Percentiles rank a stretch among this genome's conserved stretches.
Evolutionary conservation across 1,140 invertebrate species (phyloP).

Genomic region (Zaprionus tsacasi): DNA sequence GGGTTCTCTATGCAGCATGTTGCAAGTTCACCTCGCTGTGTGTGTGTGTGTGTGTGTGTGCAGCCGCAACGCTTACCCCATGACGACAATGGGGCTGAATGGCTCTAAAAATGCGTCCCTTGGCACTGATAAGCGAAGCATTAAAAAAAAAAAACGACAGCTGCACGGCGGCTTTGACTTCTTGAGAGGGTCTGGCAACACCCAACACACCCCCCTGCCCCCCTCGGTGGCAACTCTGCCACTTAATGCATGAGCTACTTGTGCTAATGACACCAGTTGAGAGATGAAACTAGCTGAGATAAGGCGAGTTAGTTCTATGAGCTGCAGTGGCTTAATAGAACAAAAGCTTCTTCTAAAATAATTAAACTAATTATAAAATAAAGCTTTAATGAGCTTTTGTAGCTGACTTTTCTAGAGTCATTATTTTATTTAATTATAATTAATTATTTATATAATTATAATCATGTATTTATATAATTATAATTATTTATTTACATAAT

Average conservation of each 20-base stretch:
- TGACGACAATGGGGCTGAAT: conserved; percentile 50
- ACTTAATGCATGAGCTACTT: conserved; percentile 40
- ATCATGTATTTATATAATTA: too few species aligned
- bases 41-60: too few species aligned
- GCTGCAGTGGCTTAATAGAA: not conserved
- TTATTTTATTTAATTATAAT: too few species aligned
- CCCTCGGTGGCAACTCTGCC: not conserved
- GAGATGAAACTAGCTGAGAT: conserved; percentile 9
- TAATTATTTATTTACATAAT: too few species aligned
- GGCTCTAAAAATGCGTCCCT: conserved; percentile 40
- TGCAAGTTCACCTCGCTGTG: conserved; percentile 35
- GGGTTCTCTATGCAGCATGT: conserved; percentile 26
- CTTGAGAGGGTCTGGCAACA: conserved; percentile 29
- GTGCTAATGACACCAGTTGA: conserved; percentile 21
- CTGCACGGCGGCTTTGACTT: conserved; percentile 38
- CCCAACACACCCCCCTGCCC: not conserved
- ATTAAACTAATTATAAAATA: not conserved
- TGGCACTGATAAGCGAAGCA: conserved; percentile 38
- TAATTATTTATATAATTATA: too few species aligned
- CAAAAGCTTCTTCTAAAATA: too few species aligned
- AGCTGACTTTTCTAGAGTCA: too few species aligned
- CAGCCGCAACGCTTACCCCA: conserved; percentile 14
- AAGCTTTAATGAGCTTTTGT: conserved; percentile 3
- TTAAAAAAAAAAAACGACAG: conserved; percentile 25
- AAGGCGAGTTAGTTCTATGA: not conserved